Percentiles rank a stretch among this genome's conserved stretches.
Conservation (phyloP, 2,888 invertebrate genomes). For the Galerucella pusilla region DNA sequence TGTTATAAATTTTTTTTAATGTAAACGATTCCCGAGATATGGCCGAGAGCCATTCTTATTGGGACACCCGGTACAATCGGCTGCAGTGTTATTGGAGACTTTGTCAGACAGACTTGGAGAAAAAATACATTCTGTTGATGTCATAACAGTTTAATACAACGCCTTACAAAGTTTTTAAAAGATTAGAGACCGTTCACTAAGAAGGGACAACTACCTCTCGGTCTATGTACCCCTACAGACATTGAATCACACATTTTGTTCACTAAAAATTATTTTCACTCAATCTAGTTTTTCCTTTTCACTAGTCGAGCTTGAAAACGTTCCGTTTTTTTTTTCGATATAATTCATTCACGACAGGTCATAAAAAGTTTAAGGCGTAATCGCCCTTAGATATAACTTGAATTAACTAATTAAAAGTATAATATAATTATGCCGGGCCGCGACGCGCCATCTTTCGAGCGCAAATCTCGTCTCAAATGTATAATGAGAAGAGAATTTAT, state of each 20-base stretch:
- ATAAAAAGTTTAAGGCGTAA: constrained; percentile 21
- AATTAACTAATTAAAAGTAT: constrained; percentile 31
- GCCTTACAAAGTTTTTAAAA: too few species aligned
- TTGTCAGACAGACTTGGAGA: too few species aligned
- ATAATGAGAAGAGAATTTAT: constrained; percentile 46
- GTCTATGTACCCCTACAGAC: too few species aligned
- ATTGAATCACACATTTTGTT: not conserved
- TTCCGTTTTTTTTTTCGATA: not conserved
- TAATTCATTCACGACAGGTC: constrained; percentile 17
- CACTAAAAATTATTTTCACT: not conserved
- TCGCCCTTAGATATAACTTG: constrained; percentile 21
- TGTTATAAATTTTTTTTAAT: too few species aligned
- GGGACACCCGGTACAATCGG: too few species aligned
- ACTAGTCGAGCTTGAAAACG: not conserved
- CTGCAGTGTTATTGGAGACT: too few species aligned
- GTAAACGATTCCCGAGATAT: too few species aligned
- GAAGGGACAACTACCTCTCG: too few species aligned
- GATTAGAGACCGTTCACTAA: too few species aligned
- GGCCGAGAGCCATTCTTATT: too few species aligned
- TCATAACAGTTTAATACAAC: too few species aligned
- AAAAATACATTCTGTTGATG: too few species aligned
- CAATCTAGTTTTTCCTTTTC: not conserved
- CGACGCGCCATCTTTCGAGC: constrained; percentile 24
- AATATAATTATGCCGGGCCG: constrained; percentile 32
- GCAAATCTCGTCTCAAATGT: constrained; percentile 25